phyloP scores from a whole-genome alignment of 2,888 invertebrate genomes.

The Drosophila mulleri region DNA sequence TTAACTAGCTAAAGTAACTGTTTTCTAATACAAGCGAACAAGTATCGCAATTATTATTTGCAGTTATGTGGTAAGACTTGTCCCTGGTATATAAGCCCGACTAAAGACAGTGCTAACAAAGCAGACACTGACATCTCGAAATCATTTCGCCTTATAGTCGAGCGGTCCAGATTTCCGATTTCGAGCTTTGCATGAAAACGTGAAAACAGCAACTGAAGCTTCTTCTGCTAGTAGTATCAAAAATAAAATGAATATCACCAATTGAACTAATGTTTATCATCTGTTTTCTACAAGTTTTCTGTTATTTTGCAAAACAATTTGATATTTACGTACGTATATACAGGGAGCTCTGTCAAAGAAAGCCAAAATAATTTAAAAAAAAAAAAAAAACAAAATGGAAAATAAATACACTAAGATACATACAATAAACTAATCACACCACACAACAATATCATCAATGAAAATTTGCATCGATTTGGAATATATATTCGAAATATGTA shows the following conservation, averaged over 20 bases:
- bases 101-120: conserved; percentile 5
- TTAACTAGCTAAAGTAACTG: conserved; percentile 24
- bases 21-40: not conserved
- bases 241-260: conserved; percentile 12
- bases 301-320: conserved; percentile 45
- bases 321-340: conserved; percentile 51
- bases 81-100: conserved; percentile 11
- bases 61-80: conserved; percentile 53
- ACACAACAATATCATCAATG: conserved; percentile 51
- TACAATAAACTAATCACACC: conserved; percentile 42
- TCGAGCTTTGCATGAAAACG: conserved; percentile 44
- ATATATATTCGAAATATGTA: not conserved
- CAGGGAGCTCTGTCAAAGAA: conserved; percentile 78
- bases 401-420: conserved; percentile 46
- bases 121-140: conserved; percentile 1
- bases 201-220: conserved; percentile 18
- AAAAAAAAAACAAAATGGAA: not conserved
- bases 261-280: conserved; percentile 81
- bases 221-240: conserved; percentile 28
- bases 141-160: conserved; percentile 11
- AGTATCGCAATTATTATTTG: conserved; percentile 26
- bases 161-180: conserved; percentile 15
- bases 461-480: conserved; percentile 54
- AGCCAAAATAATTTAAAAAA: conserved; percentile 40
- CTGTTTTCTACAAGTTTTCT: conserved; percentile 62